Conservation (phyloP, 53 echinoderm and acorn worm genomes). For the Holothuria scabra region DNA sequence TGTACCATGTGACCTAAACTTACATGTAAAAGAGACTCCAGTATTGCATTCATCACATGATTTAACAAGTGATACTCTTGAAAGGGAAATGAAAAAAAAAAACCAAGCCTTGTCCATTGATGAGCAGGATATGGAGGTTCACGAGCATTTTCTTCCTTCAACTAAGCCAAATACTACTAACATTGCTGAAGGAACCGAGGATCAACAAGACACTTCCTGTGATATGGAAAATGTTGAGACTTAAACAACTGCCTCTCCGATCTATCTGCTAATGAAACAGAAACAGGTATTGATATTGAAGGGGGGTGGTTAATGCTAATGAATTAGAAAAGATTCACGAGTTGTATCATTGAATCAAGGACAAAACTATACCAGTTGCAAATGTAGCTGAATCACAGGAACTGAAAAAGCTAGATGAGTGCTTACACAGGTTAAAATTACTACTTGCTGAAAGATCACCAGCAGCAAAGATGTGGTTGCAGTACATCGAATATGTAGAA, state of each 20-base stretch:
- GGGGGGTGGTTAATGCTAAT: background rate
- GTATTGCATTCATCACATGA: background rate
- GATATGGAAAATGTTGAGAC: no score
- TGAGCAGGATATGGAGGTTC: no score
- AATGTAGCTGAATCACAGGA: constrained; percentile 16
- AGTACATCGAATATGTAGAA: constrained; percentile 45
- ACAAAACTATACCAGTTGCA: constrained; percentile 5
- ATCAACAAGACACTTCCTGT: background rate
- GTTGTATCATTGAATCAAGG: constrained; percentile 11
- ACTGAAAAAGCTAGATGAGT: constrained; percentile 12
- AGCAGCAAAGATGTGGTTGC: constrained; percentile 52
- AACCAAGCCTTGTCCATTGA: background rate
- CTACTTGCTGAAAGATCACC: background rate
- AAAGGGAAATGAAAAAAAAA: background rate
- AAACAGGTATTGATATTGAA: background rate
- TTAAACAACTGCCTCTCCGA: no score
- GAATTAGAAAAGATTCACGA: constrained; percentile 34
- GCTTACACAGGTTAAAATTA: background rate
- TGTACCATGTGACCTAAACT: constrained; percentile 28
- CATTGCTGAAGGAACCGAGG: background rate
- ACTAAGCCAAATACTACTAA: background rate
- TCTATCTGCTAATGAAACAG: background rate
- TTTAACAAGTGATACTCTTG: background rate
- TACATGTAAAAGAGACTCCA: no score
- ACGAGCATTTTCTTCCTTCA: no score